Conservation (phyloP, 2,888 invertebrate genomes). For the Mechanitis messenoides region DNA sequence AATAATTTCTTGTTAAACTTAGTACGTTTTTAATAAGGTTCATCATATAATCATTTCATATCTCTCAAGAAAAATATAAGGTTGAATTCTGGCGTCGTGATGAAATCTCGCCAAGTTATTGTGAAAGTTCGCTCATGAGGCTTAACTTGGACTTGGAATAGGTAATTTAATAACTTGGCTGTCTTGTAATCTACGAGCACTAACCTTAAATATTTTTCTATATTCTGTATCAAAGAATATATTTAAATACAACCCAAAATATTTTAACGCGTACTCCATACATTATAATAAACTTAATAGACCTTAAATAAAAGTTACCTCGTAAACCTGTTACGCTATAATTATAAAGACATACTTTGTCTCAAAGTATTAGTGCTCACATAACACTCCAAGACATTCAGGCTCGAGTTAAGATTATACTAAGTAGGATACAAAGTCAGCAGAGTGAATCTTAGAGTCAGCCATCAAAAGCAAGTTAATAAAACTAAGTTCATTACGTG, state of each 20-base stretch:
- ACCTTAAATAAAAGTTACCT: too few relatives aligned
- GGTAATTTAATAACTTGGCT: constrained; percentile 15
- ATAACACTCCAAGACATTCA: background rate
- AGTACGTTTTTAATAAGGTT: background rate
- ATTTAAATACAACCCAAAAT: too few relatives aligned
- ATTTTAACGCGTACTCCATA: too few relatives aligned
- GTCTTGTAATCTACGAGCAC: constrained; percentile 4
- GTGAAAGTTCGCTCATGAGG: constrained; percentile 14
- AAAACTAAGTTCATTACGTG: constrained; percentile 18
- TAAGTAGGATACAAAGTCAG: background rate
- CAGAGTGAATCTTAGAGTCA: background rate
- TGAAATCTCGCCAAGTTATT: constrained; percentile 16
- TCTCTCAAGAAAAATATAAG: constrained; percentile 5
- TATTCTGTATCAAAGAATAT: background rate
- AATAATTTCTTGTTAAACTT: background rate
- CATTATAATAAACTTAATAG: too few relatives aligned
- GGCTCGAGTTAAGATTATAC: background rate
- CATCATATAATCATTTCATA: background rate
- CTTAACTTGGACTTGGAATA: constrained; percentile 9
- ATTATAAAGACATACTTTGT: too few relatives aligned
- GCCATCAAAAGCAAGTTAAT: constrained; percentile 7
- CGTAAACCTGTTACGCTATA: too few relatives aligned
- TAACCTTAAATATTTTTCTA: background rate
- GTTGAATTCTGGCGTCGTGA: constrained; percentile 8
- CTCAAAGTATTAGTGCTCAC: background rate